Conservation (phyloP, 2,113 vertebrate genomes). For the Rattus rattus region DNA sequence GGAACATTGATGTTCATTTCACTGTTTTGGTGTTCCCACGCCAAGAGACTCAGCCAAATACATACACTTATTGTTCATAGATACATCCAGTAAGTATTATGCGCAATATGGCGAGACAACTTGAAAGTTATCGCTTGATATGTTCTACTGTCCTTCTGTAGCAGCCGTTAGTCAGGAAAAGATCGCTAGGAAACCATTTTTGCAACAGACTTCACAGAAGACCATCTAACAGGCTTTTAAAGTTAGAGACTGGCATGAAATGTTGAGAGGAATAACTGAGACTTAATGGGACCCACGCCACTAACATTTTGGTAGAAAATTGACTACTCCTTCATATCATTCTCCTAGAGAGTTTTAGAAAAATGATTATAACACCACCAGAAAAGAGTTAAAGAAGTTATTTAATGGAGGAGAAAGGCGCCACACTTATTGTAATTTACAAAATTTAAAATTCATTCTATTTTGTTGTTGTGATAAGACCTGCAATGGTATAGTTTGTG, state of each 20-base stretch:
- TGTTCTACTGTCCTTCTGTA: background rate
- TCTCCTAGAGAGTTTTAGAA: background rate
- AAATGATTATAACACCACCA: background rate
- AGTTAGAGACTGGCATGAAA: background rate
- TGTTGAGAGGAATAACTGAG: background rate
- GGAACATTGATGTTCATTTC: background rate
- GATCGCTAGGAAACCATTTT: background rate
- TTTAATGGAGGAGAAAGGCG: background rate
- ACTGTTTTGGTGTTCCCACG: background rate
- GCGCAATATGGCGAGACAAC: background rate
- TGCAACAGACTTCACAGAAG: background rate
- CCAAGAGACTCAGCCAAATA: background rate
- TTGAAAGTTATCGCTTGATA: background rate
- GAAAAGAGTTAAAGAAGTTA: background rate
- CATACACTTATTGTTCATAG: background rate
- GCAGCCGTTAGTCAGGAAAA: background rate
- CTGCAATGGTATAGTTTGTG: background rate
- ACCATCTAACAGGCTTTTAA: background rate
- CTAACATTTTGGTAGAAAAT: background rate
- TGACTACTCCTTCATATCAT: background rate
- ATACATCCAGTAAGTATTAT: too few species aligned
- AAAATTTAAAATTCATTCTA: background rate
- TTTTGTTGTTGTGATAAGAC: background rate
- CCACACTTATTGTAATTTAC: background rate
- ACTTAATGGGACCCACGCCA: background rate